A percentile compares a stretch with the other conserved stretches of the same genome.
These are phyloP conservation scores for Bombus sylvicola DNA, from an alignment of 1,140 invertebrate genomes.

Conservation along the genomic window DNA sequence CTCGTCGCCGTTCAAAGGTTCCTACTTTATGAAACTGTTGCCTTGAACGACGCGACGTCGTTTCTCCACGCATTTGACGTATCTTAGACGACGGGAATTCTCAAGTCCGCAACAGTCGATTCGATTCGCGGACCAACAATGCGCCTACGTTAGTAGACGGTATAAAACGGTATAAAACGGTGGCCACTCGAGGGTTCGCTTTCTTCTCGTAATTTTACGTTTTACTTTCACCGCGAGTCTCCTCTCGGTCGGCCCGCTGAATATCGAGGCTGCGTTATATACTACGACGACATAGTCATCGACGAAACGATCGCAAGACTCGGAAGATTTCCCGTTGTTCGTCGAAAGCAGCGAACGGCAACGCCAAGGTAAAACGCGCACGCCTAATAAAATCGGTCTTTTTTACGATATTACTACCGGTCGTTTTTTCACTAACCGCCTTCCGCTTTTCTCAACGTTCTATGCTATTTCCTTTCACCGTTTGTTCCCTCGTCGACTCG, in stretches of 20 bases:
- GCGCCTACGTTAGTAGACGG: not conserved
- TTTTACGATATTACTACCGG: not conserved
- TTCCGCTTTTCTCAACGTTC: no score
- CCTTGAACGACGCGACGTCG: no score
- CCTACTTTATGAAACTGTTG: no score
- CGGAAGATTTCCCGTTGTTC: not conserved
- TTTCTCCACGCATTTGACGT: no score
- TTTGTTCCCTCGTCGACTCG: not conserved
- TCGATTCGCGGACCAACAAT: not conserved
- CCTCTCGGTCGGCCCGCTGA: constrained; percentile 46
- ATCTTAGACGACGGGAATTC: not conserved
- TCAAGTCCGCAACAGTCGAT: not conserved
- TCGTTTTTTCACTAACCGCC: not conserved
- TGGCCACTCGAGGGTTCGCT: constrained; percentile 62
- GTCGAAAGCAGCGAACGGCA: no score
- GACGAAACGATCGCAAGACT: not conserved
- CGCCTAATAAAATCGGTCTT: not conserved
- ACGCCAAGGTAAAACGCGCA: not conserved
- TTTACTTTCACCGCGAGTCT: constrained; percentile 68
- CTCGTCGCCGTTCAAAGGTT: not conserved
- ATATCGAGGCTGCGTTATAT: constrained; percentile 44
- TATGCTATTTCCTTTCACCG: no score
- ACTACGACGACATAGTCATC: not conserved
- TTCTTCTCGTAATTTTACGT: constrained; percentile 69
- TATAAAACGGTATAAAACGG: no score